Conservation (phyloP, 1,140 invertebrate genomes). For the Bombus cullumanus region DNA sequence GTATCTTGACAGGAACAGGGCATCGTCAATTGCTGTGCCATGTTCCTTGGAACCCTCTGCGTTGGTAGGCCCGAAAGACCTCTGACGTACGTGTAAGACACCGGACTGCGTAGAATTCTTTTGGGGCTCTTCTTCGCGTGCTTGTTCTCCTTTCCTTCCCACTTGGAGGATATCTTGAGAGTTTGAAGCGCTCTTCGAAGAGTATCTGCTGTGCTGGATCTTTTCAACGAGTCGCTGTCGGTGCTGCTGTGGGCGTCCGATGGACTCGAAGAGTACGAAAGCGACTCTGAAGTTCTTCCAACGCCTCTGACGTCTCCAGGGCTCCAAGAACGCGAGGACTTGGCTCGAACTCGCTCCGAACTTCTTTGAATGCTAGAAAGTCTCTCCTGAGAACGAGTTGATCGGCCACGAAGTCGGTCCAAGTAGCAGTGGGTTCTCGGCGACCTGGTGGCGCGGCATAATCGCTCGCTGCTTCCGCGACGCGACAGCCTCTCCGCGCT, state of each 20-base stretch:
- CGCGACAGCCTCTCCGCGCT: conserved; percentile 73
- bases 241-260: conserved; percentile 78
- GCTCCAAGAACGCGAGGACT: conserved; percentile 77
- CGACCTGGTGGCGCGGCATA: conserved; percentile 59
- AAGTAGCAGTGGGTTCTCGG: conserved; percentile 66
- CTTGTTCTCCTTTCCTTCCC: conserved; percentile 76
- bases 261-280: conserved; percentile 73
- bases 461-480: conserved; percentile 70
- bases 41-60: conserved; percentile 87
- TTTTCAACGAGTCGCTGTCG: conserved; percentile 83
- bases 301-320: conserved; percentile 60
- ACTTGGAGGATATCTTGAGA: conserved; percentile 85
- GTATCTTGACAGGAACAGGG: conserved; percentile 72
- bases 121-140: conserved; percentile 85
- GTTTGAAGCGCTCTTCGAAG: conserved; percentile 88
- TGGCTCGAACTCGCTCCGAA: conserved; percentile 60
- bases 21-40: conserved; percentile 63
- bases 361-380: conserved; percentile 60
- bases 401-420: conserved; percentile 64
- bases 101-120: conserved; percentile 88
- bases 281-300: conserved; percentile 62
- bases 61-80: conserved; percentile 91
- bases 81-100: conserved; percentile 90
- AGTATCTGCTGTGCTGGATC: conserved; percentile 86
- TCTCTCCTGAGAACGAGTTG: conserved; percentile 70